phyloP scores from a whole-genome alignment of 2,797 vertebrate genomes.

The Atherinosoma microstoma region DNA sequence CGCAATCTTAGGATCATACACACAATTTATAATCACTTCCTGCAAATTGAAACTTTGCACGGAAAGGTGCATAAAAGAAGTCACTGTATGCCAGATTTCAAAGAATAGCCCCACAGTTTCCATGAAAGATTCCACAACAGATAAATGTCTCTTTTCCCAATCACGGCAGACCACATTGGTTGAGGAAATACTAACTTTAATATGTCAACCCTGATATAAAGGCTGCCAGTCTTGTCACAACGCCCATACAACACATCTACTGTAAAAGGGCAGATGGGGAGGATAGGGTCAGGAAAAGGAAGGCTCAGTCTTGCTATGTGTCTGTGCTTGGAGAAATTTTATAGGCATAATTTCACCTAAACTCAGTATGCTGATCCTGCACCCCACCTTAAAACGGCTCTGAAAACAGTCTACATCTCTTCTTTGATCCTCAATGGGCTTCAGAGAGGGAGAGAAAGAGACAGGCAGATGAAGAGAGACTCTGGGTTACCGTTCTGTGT shows the following conservation, averaged over 20 bases:
- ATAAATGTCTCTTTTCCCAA: constrained; percentile 72
- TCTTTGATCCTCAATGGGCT: constrained; percentile 74
- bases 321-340: constrained; percentile 62
- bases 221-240: constrained; percentile 60
- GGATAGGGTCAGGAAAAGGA: constrained; percentile 71
- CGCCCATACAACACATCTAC: constrained; percentile 66
- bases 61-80: constrained; percentile 57
- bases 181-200: constrained; percentile 71
- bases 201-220: constrained; percentile 67
- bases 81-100: constrained; percentile 53
- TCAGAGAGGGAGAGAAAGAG: constrained; percentile 59
- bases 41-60: constrained; percentile 47
- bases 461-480: constrained; percentile 47
- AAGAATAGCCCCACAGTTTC: constrained; percentile 70
- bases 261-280: constrained; percentile 76
- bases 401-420: constrained; percentile 65
- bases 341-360: constrained; percentile 73
- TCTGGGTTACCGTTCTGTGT: constrained; percentile 66
- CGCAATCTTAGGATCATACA: constrained; percentile 22
- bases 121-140: constrained; percentile 68
- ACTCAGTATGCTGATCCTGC: constrained; percentile 38
- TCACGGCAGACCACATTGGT: constrained; percentile 56
- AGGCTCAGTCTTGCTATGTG: constrained; percentile 46
- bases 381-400: constrained; percentile 50
- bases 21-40: constrained; percentile 50